phyloP scores from a whole-genome alignment of 2,888 invertebrate species.

The Eulithis testata region DNA sequence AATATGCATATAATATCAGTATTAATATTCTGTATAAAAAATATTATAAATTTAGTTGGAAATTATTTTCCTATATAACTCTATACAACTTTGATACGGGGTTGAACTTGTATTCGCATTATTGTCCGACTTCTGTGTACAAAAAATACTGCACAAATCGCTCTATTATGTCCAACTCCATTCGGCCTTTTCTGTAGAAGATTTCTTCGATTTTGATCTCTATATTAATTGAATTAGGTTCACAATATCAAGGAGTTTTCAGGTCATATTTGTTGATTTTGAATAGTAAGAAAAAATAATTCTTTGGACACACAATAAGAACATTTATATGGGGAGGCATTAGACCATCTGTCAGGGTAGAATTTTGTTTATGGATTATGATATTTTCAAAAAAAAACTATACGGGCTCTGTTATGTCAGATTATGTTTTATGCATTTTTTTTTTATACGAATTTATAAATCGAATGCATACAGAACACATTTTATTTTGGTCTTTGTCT shows the following conservation, averaged over 20 bases:
- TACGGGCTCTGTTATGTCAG: constrained; percentile 16
- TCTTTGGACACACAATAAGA: constrained; percentile 59
- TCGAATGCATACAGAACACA: too few relatives aligned
- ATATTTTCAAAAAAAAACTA: constrained; percentile 47
- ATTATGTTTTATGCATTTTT: not conserved
- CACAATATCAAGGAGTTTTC: constrained; percentile 8
- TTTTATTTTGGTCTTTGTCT: too few relatives aligned
- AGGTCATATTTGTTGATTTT: constrained; percentile 41
- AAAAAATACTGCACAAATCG: constrained; percentile 46
- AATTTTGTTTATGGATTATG: constrained; percentile 59
- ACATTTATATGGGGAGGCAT: constrained; percentile 57
- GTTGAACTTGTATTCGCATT: constrained; percentile 16
- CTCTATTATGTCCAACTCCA: constrained; percentile 42
- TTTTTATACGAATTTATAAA: too few relatives aligned
- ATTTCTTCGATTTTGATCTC: constrained; percentile 20
- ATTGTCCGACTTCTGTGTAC: constrained; percentile 25
- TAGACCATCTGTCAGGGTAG: constrained; percentile 67
- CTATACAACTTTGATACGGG: constrained; percentile 21
- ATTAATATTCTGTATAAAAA: too few relatives aligned
- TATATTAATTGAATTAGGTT: constrained; percentile 36
- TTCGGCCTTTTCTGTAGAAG: constrained; percentile 36
- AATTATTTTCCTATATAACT: not conserved
- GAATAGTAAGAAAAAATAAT: constrained; percentile 52
- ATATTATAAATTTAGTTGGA: too few relatives aligned
- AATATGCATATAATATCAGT: too few relatives aligned